These are phyloP conservation scores for Brachyhypopomus occidentalis DNA, from an alignment of 2,113 vertebrate species.

Conservation along the genomic window DNA sequence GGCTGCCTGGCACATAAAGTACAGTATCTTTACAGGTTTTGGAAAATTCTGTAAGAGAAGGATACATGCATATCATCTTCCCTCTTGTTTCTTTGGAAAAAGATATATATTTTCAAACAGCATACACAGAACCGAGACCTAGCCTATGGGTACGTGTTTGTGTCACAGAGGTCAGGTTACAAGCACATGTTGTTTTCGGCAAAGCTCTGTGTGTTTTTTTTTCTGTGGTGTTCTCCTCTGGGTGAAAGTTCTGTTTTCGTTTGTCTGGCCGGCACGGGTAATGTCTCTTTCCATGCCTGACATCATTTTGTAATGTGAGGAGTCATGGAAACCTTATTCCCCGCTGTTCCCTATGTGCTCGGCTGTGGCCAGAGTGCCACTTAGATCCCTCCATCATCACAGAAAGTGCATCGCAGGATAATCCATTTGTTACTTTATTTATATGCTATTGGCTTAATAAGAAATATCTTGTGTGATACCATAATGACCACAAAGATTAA, in stretches of 20 bases:
- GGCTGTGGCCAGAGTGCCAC: constrained; percentile 30
- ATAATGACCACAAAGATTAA: neutral
- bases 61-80: neutral
- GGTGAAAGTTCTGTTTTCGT: constrained; percentile 56
- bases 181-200: constrained; percentile 50
- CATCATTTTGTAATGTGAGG: constrained; percentile 56
- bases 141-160: constrained; percentile 19
- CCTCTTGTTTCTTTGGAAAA: neutral
- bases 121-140: constrained; percentile 18
- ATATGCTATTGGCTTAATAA: neutral
- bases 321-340: constrained; percentile 42
- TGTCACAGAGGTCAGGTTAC: constrained; percentile 30
- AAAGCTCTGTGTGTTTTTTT: constrained; percentile 34
- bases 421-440: constrained; percentile 8
- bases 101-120: constrained; percentile 7
- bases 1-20: constrained; percentile 14
- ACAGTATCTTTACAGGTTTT: constrained; percentile 1
- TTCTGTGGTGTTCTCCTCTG: constrained; percentile 49
- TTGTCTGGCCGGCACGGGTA: constrained; percentile 53
- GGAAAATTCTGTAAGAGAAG: neutral
- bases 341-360: constrained; percentile 3
- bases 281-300: constrained; percentile 55
- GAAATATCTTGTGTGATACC: neutral
- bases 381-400: neutral
- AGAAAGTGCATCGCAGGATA: neutral